Conservation (phyloP, 2,888 invertebrate species). For the Hipparchia semele region DNA sequence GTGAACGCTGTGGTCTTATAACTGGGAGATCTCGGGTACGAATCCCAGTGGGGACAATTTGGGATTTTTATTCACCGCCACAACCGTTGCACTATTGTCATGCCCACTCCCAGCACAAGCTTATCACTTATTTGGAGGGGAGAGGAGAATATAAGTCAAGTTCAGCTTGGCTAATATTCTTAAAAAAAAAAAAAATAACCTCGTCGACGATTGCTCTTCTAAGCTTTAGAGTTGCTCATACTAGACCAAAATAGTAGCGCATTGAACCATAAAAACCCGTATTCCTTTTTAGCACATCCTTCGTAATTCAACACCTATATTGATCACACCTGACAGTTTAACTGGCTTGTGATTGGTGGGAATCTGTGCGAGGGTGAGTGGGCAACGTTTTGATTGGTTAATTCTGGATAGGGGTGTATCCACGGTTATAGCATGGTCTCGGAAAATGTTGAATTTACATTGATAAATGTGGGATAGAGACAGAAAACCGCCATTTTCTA, state of each 20-base stretch:
- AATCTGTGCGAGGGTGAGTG: conserved; percentile 59
- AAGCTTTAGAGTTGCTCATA: neutral
- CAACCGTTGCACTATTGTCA: no score
- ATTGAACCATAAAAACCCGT: conserved; percentile 20
- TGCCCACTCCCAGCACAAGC: no score
- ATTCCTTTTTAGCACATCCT: conserved; percentile 34
- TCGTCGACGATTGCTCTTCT: no score
- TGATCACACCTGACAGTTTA: conserved; percentile 60
- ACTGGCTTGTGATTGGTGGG: conserved; percentile 54
- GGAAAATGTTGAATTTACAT: neutral
- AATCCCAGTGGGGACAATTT: no score
- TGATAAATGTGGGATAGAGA: conserved; percentile 22
- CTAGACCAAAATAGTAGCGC: conserved; percentile 13
- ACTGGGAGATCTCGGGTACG: no score
- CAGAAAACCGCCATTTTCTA: neutral
- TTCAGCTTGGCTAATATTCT: no score
- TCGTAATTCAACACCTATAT: conserved; percentile 58
- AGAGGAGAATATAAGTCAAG: no score
- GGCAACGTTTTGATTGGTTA: conserved; percentile 54
- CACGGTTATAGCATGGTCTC: conserved; percentile 15
- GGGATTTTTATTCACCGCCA: no score
- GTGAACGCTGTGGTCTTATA: no score
- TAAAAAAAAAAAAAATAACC: no score
- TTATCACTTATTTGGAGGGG: no score
- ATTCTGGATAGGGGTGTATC: conserved; percentile 56